phyloP scores from a whole-genome alignment of 2,888 invertebrate genomes.

The Nasonovia ribisnigri region DNA sequence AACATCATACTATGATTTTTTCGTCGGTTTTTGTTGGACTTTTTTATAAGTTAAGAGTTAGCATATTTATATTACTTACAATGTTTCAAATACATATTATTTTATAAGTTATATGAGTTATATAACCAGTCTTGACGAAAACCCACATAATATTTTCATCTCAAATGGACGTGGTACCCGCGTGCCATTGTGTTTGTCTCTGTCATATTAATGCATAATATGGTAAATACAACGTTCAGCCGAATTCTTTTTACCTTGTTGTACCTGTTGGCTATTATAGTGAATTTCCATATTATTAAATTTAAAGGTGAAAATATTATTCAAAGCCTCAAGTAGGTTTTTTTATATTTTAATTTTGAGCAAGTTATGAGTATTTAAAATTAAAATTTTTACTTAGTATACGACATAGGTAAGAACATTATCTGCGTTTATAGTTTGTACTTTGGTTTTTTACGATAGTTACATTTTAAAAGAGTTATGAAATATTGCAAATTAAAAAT shows the following conservation, averaged over 20 bases:
- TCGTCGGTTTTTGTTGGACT: not conserved
- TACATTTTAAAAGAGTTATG: not conserved
- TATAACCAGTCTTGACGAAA: not conserved
- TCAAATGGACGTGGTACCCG: not conserved
- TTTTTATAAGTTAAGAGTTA: not conserved
- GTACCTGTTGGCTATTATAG: too few species aligned
- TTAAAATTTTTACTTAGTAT: not conserved
- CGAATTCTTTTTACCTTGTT: not conserved
- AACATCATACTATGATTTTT: not conserved
- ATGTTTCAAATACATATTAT: not conserved
- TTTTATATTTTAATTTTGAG: not conserved
- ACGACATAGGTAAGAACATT: not conserved
- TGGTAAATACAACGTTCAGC: not conserved
- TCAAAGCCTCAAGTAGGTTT: not conserved
- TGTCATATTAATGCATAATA: not conserved
- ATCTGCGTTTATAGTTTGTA: not conserved
- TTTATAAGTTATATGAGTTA: not conserved
- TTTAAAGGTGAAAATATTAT: not conserved
- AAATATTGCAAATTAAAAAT: not conserved
- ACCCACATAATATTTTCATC: not conserved
- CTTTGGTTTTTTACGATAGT: not conserved
- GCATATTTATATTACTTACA: not conserved
- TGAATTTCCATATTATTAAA: not conserved
- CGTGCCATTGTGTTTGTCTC: not conserved
- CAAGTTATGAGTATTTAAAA: not conserved